Conservation (phyloP, 2,113 vertebrate genomes). For the Gadus chalcogrammus region DNA sequence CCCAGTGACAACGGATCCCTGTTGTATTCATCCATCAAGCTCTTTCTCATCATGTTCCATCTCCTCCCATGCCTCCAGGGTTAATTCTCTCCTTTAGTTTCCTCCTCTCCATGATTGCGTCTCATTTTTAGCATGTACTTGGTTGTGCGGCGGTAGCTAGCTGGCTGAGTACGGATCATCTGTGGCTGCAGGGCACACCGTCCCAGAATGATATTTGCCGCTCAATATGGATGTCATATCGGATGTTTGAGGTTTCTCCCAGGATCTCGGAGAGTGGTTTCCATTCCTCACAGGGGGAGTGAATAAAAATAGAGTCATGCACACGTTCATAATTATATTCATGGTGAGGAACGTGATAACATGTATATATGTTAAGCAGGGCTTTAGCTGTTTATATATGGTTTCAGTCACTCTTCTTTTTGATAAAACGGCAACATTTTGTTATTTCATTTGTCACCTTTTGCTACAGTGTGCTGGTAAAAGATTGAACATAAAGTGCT, state of each 20-base stretch:
- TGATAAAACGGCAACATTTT: too few species aligned
- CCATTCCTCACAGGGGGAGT: neutral
- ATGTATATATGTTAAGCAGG: too few species aligned
- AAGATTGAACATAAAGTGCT: too few species aligned
- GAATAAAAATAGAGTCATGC: slow-evolving; percentile 27
- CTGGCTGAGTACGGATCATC: slow-evolving; percentile 27
- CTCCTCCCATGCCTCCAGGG: neutral
- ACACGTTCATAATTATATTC: too few species aligned
- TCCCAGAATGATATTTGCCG: slow-evolving; percentile 40
- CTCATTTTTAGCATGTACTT: slow-evolving; percentile 56
- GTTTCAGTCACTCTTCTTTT: too few species aligned
- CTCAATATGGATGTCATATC: slow-evolving; percentile 36
- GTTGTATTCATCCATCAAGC: neutral
- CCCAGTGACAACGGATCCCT: neutral
- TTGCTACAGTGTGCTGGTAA: too few species aligned
- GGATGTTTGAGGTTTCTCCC: slow-evolving; percentile 39
- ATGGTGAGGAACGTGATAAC: too few species aligned
- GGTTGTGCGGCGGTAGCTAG: slow-evolving; percentile 24
- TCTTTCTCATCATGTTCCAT: neutral
- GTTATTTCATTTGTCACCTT: too few species aligned
- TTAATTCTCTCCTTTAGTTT: neutral
- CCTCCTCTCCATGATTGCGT: neutral
- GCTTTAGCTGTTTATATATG: neutral
- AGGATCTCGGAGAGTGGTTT: neutral
- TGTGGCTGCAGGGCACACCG: slow-evolving; percentile 47